These are phyloP conservation scores for Barnardius zonarius DNA, from an alignment of 2,113 vertebrate species.

Conservation along the genomic window DNA sequence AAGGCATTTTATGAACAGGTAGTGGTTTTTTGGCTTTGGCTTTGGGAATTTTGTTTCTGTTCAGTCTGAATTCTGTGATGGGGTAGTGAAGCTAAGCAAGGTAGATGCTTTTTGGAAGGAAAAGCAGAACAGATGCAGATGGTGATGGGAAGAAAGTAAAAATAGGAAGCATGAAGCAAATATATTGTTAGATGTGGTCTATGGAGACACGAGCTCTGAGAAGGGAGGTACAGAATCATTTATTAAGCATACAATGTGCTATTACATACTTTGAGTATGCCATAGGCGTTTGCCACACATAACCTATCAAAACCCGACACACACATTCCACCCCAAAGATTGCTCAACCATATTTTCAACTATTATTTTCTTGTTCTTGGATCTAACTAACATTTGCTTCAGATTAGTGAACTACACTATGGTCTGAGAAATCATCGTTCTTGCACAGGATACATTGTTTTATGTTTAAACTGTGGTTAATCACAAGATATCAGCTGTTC, in stretches of 20 bases:
- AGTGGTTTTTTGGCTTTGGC: background rate
- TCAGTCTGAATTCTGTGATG: background rate
- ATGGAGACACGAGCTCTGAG: background rate
- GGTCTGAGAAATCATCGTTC: background rate
- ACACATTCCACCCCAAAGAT: background rate
- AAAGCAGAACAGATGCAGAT: conserved; percentile 1
- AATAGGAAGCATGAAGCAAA: background rate
- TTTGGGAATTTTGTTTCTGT: background rate
- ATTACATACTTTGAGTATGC: background rate
- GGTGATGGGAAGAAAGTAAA: conserved; percentile 21
- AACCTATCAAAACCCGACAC: background rate
- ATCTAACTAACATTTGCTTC: background rate
- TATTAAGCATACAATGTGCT: background rate
- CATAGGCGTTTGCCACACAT: background rate
- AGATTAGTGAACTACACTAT: background rate
- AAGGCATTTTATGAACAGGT: background rate
- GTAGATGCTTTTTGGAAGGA: background rate
- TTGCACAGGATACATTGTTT: background rate
- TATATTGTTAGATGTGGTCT: background rate
- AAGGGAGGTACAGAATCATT: background rate
- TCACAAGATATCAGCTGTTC: background rate
- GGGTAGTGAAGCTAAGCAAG: background rate
- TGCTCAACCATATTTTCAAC: background rate
- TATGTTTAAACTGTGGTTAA: background rate
- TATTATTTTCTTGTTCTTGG: background rate